A percentile compares a stretch with the other conserved stretches of the same genome.
phyloP scores from a whole-genome alignment of 1,140 invertebrate genomes.

The Scylla paramamosain region DNA sequence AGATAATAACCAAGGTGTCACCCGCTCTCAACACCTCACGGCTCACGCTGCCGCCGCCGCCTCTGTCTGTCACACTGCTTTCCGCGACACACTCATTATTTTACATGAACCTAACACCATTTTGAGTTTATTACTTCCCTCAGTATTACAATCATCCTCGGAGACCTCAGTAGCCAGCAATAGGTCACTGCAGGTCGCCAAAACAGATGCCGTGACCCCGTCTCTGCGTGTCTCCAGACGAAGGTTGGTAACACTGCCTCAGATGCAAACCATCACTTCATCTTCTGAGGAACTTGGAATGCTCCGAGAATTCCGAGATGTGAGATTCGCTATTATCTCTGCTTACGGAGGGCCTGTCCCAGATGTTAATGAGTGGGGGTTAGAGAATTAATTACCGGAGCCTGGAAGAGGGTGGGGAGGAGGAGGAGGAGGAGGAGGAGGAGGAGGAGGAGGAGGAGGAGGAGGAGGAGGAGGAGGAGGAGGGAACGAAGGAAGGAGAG shows the following conservation, averaged over 20 bases:
- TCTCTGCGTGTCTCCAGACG: neutral
- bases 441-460: neutral
- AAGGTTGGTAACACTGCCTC: slow-evolving; percentile 44
- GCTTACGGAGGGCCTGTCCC: slow-evolving; percentile 74
- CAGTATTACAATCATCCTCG: neutral
- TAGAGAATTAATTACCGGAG: slow-evolving; percentile 73
- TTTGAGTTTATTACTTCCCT: neutral
- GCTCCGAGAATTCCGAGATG: slow-evolving; percentile 68
- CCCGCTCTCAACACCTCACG: slow-evolving; percentile 54
- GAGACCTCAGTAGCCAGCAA: no score
- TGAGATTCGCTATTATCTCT: slow-evolving; percentile 75
- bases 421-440: neutral
- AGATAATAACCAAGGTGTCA: slow-evolving; percentile 74
- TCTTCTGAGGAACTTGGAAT: slow-evolving; percentile 62
- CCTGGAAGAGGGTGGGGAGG: neutral
- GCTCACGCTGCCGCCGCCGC: neutral
- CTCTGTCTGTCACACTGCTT: neutral
- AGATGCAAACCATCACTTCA: slow-evolving; percentile 51
- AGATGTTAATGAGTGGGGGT: slow-evolving; percentile 75
- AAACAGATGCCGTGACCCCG: neutral
- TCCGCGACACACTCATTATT: neutral
- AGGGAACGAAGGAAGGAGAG: neutral
- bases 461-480: neutral
- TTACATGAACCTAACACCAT: neutral
- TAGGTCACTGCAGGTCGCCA: no score